phyloP scores from a whole-genome alignment of 2,888 invertebrate species.

The Xestia rhomboidea region DNA sequence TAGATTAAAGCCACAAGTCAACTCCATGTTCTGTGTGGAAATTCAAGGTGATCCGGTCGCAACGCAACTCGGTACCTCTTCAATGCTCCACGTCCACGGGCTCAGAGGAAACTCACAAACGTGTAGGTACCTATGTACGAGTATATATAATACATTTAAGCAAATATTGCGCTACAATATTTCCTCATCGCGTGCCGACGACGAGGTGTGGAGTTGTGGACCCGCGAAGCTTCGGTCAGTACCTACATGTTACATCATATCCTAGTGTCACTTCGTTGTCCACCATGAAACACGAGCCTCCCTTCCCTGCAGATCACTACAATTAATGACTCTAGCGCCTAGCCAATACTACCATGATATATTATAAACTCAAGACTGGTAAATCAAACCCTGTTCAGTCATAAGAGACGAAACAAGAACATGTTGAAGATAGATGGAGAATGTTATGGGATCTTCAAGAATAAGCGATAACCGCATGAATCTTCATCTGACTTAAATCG shows the following conservation, averaged over 20 bases:
- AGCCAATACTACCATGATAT: background rate
- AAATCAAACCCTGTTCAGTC: conserved; percentile 4
- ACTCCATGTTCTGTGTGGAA: conserved; percentile 78
- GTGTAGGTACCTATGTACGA: conserved; percentile 30
- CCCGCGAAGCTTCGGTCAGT: conserved; percentile 46
- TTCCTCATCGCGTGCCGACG: conserved; percentile 50
- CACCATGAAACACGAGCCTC: conserved; percentile 17
- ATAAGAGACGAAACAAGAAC: background rate
- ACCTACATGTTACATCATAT: conserved; percentile 35
- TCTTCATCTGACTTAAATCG: conserved; percentile 17
- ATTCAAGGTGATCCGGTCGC: conserved; percentile 87
- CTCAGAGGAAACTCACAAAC: conserved; percentile 61
- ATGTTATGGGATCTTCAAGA: conserved; percentile 22
- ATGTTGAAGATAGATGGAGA: background rate
- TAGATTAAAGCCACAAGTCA: conserved; percentile 74
- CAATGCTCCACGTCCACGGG: conserved; percentile 61
- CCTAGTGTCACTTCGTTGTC: conserved; percentile 12
- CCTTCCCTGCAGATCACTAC: background rate
- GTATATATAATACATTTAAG: conserved; percentile 30
- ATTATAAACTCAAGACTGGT: background rate
- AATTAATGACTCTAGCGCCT: background rate
- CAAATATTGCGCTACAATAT: conserved; percentile 53
- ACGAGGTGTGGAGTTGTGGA: conserved; percentile 43
- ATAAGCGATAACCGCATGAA: conserved; percentile 7
- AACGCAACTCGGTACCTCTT: conserved; percentile 69